phyloP scores from a whole-genome alignment of 30 jellyfish, hydroid and myxozoan genomes.

The Sanderia malayensis region DNA sequence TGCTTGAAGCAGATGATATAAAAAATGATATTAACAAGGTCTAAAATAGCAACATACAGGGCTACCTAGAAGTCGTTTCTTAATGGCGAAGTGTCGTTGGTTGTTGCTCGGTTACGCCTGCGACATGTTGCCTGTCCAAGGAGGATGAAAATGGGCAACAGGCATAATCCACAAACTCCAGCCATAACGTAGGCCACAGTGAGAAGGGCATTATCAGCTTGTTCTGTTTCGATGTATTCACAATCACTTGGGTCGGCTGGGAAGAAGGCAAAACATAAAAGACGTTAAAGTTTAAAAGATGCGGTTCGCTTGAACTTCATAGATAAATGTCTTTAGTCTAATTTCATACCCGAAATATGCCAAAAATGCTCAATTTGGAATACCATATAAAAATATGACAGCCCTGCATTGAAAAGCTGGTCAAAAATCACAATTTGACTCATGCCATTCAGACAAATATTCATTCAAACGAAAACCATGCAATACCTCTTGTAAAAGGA shows the following conservation, averaged over 20 bases:
- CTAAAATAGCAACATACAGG: too few species aligned
- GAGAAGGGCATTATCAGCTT: constrained; percentile 93
- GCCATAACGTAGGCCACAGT: constrained; percentile 99
- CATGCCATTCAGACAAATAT: neutral
- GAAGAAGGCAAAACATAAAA: too few species aligned
- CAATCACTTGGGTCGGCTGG: constrained; percentile 96
- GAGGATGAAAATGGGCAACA: constrained; percentile 86
- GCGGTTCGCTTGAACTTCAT: too few species aligned
- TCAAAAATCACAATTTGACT: too few species aligned
- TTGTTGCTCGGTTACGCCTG: constrained; percentile 30
- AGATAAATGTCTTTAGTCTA: too few species aligned
- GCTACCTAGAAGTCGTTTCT: constrained; percentile 57
- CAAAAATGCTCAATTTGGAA: too few species aligned
- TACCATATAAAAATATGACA: too few species aligned
- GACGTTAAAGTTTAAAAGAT: too few species aligned
- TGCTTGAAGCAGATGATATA: too few species aligned
- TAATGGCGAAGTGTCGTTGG: constrained; percentile 35
- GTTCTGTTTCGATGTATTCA: constrained; percentile 97
- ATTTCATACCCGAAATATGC: too few species aligned
- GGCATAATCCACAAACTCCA: constrained; percentile 97
- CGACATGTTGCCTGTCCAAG: constrained; percentile 96
- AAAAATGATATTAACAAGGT: too few species aligned
- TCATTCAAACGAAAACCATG: neutral
- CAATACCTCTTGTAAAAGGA: constrained; percentile 90
- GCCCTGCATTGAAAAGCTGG: too few species aligned